Conservation (phyloP, 2,113 vertebrate species). For the Acrocephalus kingi region DNA sequence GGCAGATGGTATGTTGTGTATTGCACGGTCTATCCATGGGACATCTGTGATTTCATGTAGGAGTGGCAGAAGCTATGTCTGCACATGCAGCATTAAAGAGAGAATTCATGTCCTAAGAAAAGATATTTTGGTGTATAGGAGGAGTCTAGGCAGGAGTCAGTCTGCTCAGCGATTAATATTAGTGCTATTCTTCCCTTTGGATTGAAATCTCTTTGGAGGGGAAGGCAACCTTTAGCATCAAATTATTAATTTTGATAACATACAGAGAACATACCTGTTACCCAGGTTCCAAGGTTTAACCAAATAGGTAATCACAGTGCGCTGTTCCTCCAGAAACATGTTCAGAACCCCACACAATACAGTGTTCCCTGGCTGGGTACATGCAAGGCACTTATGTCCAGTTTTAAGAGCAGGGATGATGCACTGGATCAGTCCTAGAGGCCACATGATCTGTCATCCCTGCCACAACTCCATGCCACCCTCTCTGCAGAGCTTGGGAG, state of each 20-base stretch:
- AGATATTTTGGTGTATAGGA: neutral
- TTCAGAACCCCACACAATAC: neutral
- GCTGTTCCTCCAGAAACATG: neutral
- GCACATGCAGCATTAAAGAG: neutral
- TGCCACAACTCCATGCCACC: fast-evolving
- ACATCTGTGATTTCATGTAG: neutral
- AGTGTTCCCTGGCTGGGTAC: neutral
- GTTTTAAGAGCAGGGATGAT: neutral
- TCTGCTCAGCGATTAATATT: neutral
- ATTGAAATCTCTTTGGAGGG: neutral
- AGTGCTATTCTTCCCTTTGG: neutral
- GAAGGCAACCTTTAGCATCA: neutral
- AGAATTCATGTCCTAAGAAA: neutral
- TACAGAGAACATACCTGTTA: neutral
- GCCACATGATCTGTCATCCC: neutral
- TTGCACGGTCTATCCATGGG: neutral
- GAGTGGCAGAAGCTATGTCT: neutral
- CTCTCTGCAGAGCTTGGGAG: neutral
- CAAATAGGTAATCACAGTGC: neutral
- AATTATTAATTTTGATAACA: neutral
- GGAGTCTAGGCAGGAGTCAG: neutral
- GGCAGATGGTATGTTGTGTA: neutral
- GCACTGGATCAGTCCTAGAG: neutral
- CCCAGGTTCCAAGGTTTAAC: neutral
- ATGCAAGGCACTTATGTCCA: neutral